phyloP scores from a whole-genome alignment of 2,113 vertebrate genomes.

The Tursiops truncatus region DNA sequence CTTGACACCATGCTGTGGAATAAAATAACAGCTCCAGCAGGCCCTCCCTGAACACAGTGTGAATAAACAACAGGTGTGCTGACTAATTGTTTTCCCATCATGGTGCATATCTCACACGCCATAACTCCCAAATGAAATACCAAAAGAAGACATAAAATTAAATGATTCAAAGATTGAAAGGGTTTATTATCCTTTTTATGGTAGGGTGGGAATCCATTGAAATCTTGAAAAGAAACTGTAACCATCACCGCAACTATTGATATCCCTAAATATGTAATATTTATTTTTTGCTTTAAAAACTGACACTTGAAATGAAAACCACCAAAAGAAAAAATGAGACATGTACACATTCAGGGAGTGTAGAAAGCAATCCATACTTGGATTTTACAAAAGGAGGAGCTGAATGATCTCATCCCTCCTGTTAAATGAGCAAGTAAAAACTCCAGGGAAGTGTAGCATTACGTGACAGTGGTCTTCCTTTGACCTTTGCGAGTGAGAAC shows the following conservation, averaged over 20 bases:
- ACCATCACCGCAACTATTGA: constrained; percentile 68
- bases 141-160: constrained; percentile 81
- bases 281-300: constrained; percentile 71
- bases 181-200: constrained; percentile 46
- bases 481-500: constrained; percentile 44
- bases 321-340: neutral
- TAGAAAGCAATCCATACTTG: neutral
- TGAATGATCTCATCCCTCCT: neutral
- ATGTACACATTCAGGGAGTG: neutral
- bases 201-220: constrained; percentile 59
- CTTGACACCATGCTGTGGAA: constrained; percentile 55
- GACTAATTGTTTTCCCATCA: constrained; percentile 82
- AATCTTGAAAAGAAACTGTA: constrained; percentile 59
- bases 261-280: constrained; percentile 47
- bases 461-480: neutral
- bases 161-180: constrained; percentile 79
- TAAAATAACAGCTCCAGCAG: constrained; percentile 57
- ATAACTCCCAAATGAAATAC: constrained; percentile 82
- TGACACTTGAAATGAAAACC: constrained; percentile 37
- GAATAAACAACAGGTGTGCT: constrained; percentile 79
- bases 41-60: constrained; percentile 21
- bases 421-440: constrained; percentile 1
- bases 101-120: constrained; percentile 82
- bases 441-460: neutral
- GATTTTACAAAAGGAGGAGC: neutral